phyloP scores from a whole-genome alignment of 2,888 invertebrate species.

The Diaphora mendica region DNA sequence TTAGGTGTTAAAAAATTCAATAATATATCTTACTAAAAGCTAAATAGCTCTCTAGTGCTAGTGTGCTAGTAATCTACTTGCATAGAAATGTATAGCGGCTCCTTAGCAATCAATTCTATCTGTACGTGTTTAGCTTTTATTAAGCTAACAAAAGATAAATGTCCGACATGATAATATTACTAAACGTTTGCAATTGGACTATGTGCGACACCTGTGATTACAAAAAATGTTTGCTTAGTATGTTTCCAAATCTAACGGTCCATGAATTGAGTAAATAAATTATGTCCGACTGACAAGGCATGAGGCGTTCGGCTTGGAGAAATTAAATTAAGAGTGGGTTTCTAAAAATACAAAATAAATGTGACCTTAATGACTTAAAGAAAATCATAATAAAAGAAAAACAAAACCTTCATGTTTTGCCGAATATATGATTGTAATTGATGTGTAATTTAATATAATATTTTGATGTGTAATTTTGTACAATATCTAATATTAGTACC shows the following conservation, averaged over 20 bases:
- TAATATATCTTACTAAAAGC: background rate
- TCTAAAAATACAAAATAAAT: no score
- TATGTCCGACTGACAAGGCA: background rate
- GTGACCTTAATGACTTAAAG: no score
- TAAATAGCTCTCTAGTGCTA: no score
- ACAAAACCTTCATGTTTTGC: no score
- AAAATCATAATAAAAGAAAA: no score
- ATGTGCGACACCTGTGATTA: conserved; percentile 21
- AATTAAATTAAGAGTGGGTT: no score
- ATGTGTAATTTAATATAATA: no score
- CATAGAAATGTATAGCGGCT: background rate
- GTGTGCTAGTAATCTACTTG: background rate
- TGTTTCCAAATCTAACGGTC: background rate
- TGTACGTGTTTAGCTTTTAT: conserved; percentile 1
- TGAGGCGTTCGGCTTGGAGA: no score
- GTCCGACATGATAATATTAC: conserved; percentile 7
- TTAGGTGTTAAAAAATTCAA: background rate
- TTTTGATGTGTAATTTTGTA: no score
- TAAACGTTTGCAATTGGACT: conserved; percentile 8
- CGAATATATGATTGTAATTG: no score
- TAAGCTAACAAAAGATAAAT: conserved; percentile 3
- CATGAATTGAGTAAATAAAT: background rate
- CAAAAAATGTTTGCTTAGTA: conserved; percentile 21
- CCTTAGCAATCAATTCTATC: background rate
- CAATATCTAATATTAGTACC: no score